Evolutionary conservation across 2,888 invertebrate genomes (phyloP), one percentile per base, ranked within the genome.

Genomic region (Lagria hirta): DNA sequence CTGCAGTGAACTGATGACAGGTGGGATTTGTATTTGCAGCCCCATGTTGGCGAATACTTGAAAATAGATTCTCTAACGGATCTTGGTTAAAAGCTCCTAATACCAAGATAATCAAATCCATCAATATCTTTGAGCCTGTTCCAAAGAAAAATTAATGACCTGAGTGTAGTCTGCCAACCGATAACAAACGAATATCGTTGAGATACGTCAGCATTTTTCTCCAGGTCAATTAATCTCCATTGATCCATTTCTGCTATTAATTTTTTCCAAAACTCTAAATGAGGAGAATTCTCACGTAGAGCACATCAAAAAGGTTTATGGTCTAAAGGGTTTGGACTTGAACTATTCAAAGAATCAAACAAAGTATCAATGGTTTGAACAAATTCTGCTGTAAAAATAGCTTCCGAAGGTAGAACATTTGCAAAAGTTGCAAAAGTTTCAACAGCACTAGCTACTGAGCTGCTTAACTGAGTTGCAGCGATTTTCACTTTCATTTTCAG

Each of bases 1-100:
- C 36, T 17, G 36, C 36, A 16, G 16, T 36, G 27, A 36, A 36
- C 20, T 27, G 27, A 23, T 36, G 20, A 20, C 26, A 20, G 18
- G 27, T 27, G 3, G 36, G 27, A 28, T 27, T 27, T 4, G 26
- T 15, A 10, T 27, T 26, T 3, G 35, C 4, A 8, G n/a, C 12
- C 7, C 35, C 35, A 15, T 35, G 26, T 16, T 36, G 36, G 3
- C 36, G 26, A 6, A 36, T 28, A 10, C 18, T 11, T 3, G 13
- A 27, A 28, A 36, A 36, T 16, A 36, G 13, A 12, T 36, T 36
- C 16, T 27, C 22, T 8, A 29, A 3, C 4, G 11, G 15, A 29
- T 29, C 16, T 12, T 29, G 29, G 17, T 29, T 29, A 15, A 29
- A 8, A 4, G 16, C 8, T 12, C 29, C n/a, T 10, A 29, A 29